Base-by-base conservation (phyloP, 2,797 vertebrate species). In the Dromococcyx pavoninus region DNA sequence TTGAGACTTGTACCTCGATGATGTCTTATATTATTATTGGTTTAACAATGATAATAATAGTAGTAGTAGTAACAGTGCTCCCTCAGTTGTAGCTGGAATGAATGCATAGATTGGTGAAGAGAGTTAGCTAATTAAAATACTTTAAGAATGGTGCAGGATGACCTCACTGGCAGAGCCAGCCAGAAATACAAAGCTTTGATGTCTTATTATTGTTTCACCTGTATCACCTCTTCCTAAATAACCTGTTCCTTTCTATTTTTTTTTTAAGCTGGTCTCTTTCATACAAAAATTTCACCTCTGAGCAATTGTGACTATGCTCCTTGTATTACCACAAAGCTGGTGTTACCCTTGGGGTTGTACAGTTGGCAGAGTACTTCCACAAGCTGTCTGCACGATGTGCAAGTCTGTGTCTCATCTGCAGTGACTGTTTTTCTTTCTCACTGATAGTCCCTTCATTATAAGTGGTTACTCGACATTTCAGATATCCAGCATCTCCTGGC, bases 231-330 rank as follows among this genome's bases (percentile, higher is more conserved):
- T 89, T 65, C 44, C 17, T 44, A 5, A 8, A 4, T 81, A 35
- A 27, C 46, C 6, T 28, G 3, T 28, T n/a, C 9, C 1, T 43
- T 27, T 16, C 16, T 15, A 10, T 33, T n/a, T 48, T 13, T 14
- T 35, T 44, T 35, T 65, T 15, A n/a, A 80, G 7, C 3, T 58
- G 10, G 43, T 77, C 18, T 61, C 22, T 57, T 78, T 46, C 27
- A 4, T 23, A 48, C 18, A 30, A 48, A 61, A 67, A 18, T 10
- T 24, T 46, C 50, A 57, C 16, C 19, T 67, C 37, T 51, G 46
- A 53, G 27, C 30, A 84, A 9, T 8, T 1, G 0, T 23, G 27
- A 9, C 37, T 51, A 3, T 24, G 6, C 5, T 41, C 9, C 14
- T 50, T 71, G 37, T n/a, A 16, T 46, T 43, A 37, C 33, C 39